Evolutionary conservation across 2,888 invertebrate genomes (phyloP), one percentile per base, ranked within the genome.

Genomic region (Yponomeuta cagnagella): DNA sequence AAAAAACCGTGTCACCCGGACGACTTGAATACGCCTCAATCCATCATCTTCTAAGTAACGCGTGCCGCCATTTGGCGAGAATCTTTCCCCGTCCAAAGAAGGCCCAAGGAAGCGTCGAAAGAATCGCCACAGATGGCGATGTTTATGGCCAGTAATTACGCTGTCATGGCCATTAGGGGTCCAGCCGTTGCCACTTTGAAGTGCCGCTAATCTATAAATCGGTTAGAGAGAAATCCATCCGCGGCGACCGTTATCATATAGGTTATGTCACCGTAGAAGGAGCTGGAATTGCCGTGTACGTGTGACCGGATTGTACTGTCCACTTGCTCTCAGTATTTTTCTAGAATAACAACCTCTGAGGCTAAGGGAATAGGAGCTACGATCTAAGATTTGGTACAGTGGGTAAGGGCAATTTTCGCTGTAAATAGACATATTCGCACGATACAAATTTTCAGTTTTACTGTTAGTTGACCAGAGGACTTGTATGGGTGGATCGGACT

Each of bases 221-320:
- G 77, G 75, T 75, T 74, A 74, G 72, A 72, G 75, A 80, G 80
- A 80, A 80, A 82, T 82, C 82, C 79, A 81, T 82, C 78, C 76
- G 52, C 10, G 74, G 75, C 74, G 77, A 80, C 87, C 85, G 88
- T 87, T 88, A 85, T 81, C 83, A 83, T 82, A 87, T 84, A 77
- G 84, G 84, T 85, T 85, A 85, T 83, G 84, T 86, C 84, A 83
- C 85, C 85, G 80, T 83, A 84, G 80, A 88, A 82, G 86, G 87
- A 77, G 23, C 30, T 58, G 78, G 70, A 74, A 74, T 71, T 70
- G 58, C 58, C 70, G 74, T 83, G 82, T 82, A 84, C 82, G 80
- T 75, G 75, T 72, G 76, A 74, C 76, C 75, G 77, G 74, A 75
- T 72, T 63, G 72, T 43, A 15, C 52, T 58, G 52, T 58, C 12